Conservation (phyloP, 2,797 vertebrate genomes). For the Paguma larvata region DNA sequence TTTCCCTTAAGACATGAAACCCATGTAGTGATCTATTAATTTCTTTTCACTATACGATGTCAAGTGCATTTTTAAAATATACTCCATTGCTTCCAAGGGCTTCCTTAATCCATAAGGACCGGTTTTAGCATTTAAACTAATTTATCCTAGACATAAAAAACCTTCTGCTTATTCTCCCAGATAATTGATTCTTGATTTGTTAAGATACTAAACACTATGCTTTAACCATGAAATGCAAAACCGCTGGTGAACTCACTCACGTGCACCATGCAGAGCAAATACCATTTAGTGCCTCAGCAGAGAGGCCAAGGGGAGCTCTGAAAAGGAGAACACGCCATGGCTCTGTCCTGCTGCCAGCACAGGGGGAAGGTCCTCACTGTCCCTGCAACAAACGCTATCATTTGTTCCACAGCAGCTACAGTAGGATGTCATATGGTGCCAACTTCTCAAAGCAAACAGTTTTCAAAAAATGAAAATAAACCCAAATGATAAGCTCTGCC, state of each 20-base stretch:
- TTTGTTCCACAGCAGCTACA: background rate
- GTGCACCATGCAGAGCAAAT: background rate
- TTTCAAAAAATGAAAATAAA: slow-evolving; percentile 42
- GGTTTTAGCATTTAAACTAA: slow-evolving; percentile 72
- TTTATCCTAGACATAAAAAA: slow-evolving; percentile 58
- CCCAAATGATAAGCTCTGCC: background rate
- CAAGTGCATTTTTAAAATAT: slow-evolving; percentile 64
- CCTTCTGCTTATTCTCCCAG: slow-evolving; percentile 48
- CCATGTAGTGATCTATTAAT: slow-evolving; percentile 44
- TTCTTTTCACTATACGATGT: slow-evolving; percentile 50
- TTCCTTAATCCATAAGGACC: slow-evolving; percentile 67
- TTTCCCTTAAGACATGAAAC: slow-evolving; percentile 50
- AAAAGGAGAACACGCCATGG: background rate
- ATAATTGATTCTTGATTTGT: slow-evolving; percentile 73
- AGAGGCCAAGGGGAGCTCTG: background rate
- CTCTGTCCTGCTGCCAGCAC: background rate
- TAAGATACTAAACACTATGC: slow-evolving; percentile 52
- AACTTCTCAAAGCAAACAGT: background rate
- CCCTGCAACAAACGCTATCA: background rate
- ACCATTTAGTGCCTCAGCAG: background rate
- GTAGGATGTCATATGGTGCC: background rate
- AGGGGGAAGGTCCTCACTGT: too few relatives aligned
- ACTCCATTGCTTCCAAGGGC: slow-evolving; percentile 50
- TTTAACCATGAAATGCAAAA: slow-evolving; percentile 39
- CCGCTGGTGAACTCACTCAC: slow-evolving; percentile 18